Evolutionary conservation across 2,113 vertebrate genomes (phyloP).

Genomic region (Prionailurus bengalensis): DNA sequence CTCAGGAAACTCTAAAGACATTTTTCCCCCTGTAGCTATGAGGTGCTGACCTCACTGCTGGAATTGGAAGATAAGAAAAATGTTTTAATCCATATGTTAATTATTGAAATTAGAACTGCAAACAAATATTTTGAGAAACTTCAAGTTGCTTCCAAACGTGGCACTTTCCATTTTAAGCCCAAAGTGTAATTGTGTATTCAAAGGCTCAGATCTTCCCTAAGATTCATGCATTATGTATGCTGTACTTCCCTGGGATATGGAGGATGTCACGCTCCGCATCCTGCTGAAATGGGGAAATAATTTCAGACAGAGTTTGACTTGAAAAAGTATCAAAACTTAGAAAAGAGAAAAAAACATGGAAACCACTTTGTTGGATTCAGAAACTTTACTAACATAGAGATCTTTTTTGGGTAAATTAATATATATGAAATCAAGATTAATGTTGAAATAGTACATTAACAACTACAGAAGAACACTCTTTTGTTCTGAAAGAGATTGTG

Average conservation of each 20-base stretch:
- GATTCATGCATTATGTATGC: constrained; percentile 79
- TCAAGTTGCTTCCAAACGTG: constrained; percentile 68
- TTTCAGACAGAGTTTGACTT: constrained; percentile 71
- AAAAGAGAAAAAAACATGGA: background rate
- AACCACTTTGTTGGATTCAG: constrained; percentile 12
- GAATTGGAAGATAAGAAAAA: constrained; percentile 84
- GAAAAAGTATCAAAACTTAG: constrained; percentile 66
- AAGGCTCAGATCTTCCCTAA: constrained; percentile 76
- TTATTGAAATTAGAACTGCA: constrained; percentile 84
- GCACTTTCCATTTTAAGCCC: constrained; percentile 79
- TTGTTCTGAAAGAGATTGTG: background rate
- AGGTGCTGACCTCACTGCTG: constrained; percentile 84
- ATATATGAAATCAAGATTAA: background rate
- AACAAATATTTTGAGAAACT: constrained; percentile 84
- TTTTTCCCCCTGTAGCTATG: constrained; percentile 46
- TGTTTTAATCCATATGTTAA: constrained; percentile 82
- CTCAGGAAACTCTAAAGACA: constrained; percentile 69
- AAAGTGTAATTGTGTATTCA: constrained; percentile 74
- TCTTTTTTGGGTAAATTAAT: background rate
- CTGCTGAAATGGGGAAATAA: constrained; percentile 77
- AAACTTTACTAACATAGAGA: background rate
- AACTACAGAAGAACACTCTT: background rate
- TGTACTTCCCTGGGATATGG: constrained; percentile 36
- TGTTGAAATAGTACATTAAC: background rate
- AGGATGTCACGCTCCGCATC: constrained; percentile 72